Percentiles rank a stretch among this genome's conserved stretches.
Conservation (phyloP, 2,113 vertebrate species). For the Pantherophis guttatus region DNA sequence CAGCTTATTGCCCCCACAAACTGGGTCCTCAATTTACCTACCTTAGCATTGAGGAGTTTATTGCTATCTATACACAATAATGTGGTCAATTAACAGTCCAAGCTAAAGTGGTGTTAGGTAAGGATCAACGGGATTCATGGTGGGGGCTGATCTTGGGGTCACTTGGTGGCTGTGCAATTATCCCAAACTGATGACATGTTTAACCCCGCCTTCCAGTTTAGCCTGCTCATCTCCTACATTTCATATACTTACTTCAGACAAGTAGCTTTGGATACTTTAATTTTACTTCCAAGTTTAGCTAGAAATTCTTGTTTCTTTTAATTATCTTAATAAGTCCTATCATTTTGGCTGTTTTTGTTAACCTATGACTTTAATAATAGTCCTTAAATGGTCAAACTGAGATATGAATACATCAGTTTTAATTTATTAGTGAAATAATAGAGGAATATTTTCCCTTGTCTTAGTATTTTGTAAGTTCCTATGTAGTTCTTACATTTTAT, state of each 20-base stretch:
- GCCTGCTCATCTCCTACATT: neutral
- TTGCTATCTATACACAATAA: neutral
- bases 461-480: neutral
- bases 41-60: neutral
- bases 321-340: neutral
- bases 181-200: neutral
- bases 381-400: neutral
- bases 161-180: neutral
- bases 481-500: neutral
- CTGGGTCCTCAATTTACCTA: too few relatives aligned
- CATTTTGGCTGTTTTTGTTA: neutral
- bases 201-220: neutral
- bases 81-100: neutral
- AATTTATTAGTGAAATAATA: neutral
- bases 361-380: neutral
- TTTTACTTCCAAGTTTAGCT: neutral
- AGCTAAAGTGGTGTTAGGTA: neutral
- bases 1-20: too few relatives aligned
- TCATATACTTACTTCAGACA: neutral
- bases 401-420: neutral
- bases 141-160: neutral
- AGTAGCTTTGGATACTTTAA: neutral
- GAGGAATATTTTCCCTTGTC: neutral
- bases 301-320: neutral
- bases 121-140: neutral